phyloP scores from a whole-genome alignment of 2,888 invertebrate genomes.

The Schrankia costaestrigalis region DNA sequence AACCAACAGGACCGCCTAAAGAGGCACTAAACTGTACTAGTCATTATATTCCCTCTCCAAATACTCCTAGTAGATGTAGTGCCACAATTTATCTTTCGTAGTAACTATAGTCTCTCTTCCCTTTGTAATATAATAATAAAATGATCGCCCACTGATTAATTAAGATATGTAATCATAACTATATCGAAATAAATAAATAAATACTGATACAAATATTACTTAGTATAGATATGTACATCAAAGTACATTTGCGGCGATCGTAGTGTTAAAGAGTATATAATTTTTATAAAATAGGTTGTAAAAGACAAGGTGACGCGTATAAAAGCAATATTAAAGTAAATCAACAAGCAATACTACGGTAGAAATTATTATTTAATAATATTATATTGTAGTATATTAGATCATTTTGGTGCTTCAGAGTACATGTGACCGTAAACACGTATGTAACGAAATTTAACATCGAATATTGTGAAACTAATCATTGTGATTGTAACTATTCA shows the following conservation, averaged over 20 bases:
- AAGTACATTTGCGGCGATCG: conserved; percentile 25
- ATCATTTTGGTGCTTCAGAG: conserved; percentile 70
- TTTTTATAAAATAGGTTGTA: conserved; percentile 48
- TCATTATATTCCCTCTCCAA: conserved; percentile 49
- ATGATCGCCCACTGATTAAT: conserved; percentile 31
- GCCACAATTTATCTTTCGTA: conserved; percentile 59
- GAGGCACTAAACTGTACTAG: conserved; percentile 53
- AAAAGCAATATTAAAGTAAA: conserved; percentile 75
- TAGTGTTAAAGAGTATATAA: conserved; percentile 36
- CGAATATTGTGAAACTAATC: conserved; percentile 45
- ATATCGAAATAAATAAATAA: conserved; percentile 22
- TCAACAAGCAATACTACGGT: conserved; percentile 73
- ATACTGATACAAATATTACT: conserved; percentile 24
- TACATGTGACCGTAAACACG: conserved; percentile 53
- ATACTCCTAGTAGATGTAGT: conserved; percentile 63
- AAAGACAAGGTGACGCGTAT: conserved; percentile 65
- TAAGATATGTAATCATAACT: conserved; percentile 29
- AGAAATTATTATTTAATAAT: conserved; percentile 58
- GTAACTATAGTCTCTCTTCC: conserved; percentile 40
- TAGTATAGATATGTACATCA: conserved; percentile 18
- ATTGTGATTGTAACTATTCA: conserved; percentile 7
- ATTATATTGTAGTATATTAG: conserved; percentile 58
- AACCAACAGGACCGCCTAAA: conserved; percentile 24
- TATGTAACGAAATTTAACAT: conserved; percentile 64
- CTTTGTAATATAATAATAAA: conserved; percentile 26